Conservation (phyloP, 2,113 vertebrate species). For the Hydrolagus affinis region DNA sequence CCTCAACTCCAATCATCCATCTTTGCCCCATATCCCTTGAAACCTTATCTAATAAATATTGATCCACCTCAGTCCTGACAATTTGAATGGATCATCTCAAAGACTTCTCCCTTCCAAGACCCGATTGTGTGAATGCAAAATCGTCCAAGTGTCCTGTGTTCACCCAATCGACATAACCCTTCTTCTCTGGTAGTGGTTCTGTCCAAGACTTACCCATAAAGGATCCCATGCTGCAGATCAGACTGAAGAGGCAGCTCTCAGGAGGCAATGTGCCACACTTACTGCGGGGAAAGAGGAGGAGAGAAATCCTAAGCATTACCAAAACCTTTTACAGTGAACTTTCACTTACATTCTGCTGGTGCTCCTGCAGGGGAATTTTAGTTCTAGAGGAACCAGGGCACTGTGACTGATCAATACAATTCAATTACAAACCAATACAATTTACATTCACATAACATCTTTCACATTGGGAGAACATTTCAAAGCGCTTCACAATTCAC, state of each 20-base stretch:
- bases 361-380: background rate
- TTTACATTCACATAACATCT: no score
- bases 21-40: background rate
- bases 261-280: constrained; percentile 77
- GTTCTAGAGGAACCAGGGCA: background rate
- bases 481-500: no score
- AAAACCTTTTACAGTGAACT: background rate
- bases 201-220: constrained; percentile 68
- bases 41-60: background rate
- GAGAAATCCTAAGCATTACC: background rate
- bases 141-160: background rate
- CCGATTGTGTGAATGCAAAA: background rate
- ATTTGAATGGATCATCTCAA: background rate
- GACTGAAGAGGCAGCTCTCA: constrained; percentile 82
- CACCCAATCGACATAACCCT: background rate
- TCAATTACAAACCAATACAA: background rate
- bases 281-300: constrained; percentile 44
- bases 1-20: background rate
- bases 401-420: background rate
- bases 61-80: background rate
- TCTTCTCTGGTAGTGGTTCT: background rate
- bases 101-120: background rate
- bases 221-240: constrained; percentile 76
- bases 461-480: no score
- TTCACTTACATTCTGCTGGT: background rate